Percentiles rank a stretch among this genome's conserved stretches.
These are phyloP conservation scores for Drosophila mojavensis DNA, from an alignment of 1,140 invertebrate genomes.

Conservation along the genomic window DNA sequence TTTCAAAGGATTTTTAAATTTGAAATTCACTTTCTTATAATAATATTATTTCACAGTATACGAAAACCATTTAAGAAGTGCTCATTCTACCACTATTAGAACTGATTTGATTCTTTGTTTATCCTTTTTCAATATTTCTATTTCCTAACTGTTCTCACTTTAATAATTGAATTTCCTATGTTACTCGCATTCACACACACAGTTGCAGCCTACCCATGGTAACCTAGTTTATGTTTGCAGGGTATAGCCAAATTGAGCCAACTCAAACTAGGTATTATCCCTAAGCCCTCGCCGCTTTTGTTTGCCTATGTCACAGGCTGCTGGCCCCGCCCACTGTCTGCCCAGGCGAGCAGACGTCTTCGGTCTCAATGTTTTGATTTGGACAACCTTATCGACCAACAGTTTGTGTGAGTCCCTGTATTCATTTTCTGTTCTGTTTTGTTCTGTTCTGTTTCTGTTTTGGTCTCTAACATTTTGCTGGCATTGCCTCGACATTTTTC, in stretches of 20 bases:
- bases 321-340: constrained; percentile 7
- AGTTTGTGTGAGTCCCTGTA: constrained; percentile 34
- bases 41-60: too few relatives aligned
- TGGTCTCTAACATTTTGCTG: constrained; percentile 12
- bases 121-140: not conserved
- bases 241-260: constrained; percentile 32
- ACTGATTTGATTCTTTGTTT: too few relatives aligned
- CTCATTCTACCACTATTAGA: too few relatives aligned
- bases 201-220: not conserved
- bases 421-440: too few relatives aligned
- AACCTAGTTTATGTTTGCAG: not conserved
- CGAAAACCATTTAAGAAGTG: too few relatives aligned
- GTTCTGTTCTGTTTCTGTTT: constrained; percentile 16
- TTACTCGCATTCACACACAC: too few relatives aligned
- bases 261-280: constrained; percentile 42
- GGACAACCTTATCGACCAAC: constrained; percentile 71
- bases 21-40: too few relatives aligned
- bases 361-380: constrained; percentile 66
- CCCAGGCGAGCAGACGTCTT: constrained; percentile 39
- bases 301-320: constrained; percentile 33
- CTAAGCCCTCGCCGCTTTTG: constrained; percentile 22
- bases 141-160: not conserved
- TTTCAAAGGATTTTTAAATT: too few relatives aligned
- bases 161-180: not conserved
- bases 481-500: constrained; percentile 56